A percentile compares a stretch with the other conserved stretches of the same genome.
Conservation (phyloP, 2,113 vertebrate genomes). For the Proterorhinus semilunaris region DNA sequence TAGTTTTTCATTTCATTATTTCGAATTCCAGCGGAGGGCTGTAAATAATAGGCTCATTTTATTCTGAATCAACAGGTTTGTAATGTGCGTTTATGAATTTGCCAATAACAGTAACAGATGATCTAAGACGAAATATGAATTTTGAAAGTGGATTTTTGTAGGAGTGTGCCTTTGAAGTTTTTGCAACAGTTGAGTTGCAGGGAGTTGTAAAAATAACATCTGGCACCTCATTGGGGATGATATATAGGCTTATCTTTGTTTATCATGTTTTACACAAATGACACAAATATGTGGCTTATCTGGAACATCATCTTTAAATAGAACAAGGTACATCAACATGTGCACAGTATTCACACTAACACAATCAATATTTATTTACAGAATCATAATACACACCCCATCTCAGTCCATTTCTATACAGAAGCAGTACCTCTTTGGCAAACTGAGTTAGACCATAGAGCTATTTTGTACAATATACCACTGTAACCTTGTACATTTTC, state of each 20-base stretch:
- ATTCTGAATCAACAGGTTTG: not conserved
- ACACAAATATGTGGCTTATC: not conserved
- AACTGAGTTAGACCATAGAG: constrained; percentile 55
- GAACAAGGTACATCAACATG: not conserved
- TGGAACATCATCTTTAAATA: not conserved
- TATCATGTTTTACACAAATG: too few species aligned
- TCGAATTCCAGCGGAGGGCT: not conserved
- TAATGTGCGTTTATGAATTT: not conserved
- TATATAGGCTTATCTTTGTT: too few species aligned
- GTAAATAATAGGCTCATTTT: not conserved
- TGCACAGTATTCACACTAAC: constrained; percentile 50
- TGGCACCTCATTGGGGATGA: not conserved
- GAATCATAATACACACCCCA: constrained; percentile 49
- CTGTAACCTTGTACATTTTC: too few species aligned
- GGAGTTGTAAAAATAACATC: constrained; percentile 20
- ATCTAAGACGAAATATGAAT: too few species aligned
- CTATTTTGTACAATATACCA: constrained; percentile 21
- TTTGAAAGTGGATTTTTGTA: not conserved
- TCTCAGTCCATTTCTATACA: constrained; percentile 31
- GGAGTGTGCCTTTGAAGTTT: constrained; percentile 29
- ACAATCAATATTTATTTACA: constrained; percentile 73
- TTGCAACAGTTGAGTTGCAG: constrained; percentile 14
- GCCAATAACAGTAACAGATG: too few species aligned
- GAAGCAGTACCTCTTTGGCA: constrained; percentile 60
- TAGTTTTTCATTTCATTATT: not conserved